Conservation (phyloP, 2,113 vertebrate species). For the Anoura caudifer region DNA sequence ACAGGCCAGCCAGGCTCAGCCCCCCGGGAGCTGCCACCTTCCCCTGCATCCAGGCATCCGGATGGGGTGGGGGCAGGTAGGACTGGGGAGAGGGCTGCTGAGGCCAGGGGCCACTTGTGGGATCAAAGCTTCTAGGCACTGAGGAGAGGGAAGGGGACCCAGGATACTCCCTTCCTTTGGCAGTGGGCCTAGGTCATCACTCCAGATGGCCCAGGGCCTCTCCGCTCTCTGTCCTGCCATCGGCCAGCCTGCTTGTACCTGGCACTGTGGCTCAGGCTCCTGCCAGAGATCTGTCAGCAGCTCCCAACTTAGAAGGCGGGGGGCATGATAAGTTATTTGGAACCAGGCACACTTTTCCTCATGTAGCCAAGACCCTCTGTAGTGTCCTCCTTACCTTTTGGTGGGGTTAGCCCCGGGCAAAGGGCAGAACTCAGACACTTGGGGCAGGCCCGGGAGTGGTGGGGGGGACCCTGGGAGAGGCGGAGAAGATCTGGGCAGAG, state of each 20-base stretch:
- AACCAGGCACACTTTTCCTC: neutral
- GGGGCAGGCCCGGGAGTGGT: neutral
- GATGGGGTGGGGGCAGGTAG: fast-evolving
- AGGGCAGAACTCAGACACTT: neutral
- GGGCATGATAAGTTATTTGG: neutral
- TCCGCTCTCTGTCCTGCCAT: neutral
- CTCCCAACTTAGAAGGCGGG: neutral
- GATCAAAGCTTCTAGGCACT: neutral
- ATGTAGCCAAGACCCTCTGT: neutral
- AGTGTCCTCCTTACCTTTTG: neutral
- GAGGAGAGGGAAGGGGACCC: neutral
- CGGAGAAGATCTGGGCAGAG: neutral
- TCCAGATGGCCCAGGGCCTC: neutral
- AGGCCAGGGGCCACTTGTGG: neutral
- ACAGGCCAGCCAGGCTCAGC: neutral
- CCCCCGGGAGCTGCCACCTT: neutral
- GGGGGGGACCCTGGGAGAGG: neutral
- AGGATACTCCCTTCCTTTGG: neutral
- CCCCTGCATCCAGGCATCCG: neutral
- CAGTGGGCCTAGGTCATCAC: neutral
- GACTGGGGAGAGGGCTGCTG: neutral
- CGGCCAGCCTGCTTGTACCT: neutral
- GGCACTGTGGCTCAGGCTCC: neutral
- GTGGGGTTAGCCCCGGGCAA: neutral
- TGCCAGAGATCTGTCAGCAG: neutral